A percentile compares a stretch with the other conserved stretches of the same genome.
These are phyloP conservation scores for Nixonia krombeini DNA, from an alignment of 1,140 invertebrate species.

Conservation along the genomic window DNA sequence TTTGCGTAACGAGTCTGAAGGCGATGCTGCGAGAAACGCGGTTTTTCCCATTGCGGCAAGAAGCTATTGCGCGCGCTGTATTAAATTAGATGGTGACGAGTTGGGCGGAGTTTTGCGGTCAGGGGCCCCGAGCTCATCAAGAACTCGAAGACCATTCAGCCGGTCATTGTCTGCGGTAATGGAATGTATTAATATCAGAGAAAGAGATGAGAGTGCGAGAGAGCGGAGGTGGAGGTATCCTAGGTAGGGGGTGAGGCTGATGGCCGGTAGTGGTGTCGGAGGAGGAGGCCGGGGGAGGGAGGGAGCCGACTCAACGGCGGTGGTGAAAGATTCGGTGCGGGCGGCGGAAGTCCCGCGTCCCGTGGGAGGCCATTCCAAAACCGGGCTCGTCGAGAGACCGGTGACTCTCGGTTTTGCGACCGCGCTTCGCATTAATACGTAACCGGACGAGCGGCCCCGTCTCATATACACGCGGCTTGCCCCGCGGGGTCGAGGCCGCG, in stretches of 20 bases:
- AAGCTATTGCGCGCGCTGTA: conserved; percentile 10
- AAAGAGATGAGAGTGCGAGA: conserved; percentile 29
- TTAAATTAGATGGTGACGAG: conserved; percentile 68
- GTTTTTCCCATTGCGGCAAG: too few relatives aligned
- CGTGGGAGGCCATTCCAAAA: conserved; percentile 46
- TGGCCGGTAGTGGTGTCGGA: too few relatives aligned
- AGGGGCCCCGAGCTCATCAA: conserved; percentile 60
- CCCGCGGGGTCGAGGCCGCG: conserved; percentile 18
- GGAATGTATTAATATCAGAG: conserved; percentile 71
- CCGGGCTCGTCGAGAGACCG: conserved; percentile 23
- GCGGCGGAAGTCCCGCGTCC: conserved; percentile 32
- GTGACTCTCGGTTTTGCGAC: conserved; percentile 29
- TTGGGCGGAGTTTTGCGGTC: conserved; percentile 51
- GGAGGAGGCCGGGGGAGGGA: too few relatives aligned
- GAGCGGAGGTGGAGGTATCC: conserved; percentile 11
- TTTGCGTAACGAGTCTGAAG: too few relatives aligned
- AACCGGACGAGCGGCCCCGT: conserved; percentile 30
- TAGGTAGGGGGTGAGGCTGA: too few relatives aligned
- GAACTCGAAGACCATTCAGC: conserved; percentile 64
- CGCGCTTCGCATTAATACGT: conserved; percentile 42
- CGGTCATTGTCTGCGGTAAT: conserved; percentile 69
- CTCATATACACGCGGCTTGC: conserved; percentile 43
- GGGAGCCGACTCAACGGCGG: too few relatives aligned
- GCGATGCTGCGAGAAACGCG: too few relatives aligned
- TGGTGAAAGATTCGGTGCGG: conserved; percentile 15